Evolutionary conservation across 2,797 vertebrate genomes (phyloP).

Genomic region (Sciurus vulgaris): DNA sequence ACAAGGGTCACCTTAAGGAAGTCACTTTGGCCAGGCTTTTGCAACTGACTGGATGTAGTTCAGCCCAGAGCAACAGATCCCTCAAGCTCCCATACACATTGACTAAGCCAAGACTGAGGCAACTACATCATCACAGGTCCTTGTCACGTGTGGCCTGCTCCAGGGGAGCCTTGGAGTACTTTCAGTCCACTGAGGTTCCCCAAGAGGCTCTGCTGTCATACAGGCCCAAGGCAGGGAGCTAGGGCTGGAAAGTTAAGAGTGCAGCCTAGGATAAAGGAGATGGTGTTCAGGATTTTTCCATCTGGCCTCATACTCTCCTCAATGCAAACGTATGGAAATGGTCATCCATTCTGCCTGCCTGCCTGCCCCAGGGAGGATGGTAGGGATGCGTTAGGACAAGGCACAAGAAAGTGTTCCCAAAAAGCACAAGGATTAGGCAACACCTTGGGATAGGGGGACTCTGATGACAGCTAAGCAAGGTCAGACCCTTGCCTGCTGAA

Average conservation of each 20-base stretch:
- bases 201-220: background rate
- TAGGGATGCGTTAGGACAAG: background rate
- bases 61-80: background rate
- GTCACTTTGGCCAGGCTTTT: constrained; percentile 29
- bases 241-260: background rate
- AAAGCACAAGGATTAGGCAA: constrained; percentile 5
- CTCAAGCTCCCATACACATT: background rate
- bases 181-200: background rate
- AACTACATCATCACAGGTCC: background rate
- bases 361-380: background rate
- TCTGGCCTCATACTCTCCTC: background rate
- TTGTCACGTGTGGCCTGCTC: background rate
- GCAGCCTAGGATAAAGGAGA: background rate
- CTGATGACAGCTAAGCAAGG: constrained; percentile 11
- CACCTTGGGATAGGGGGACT: background rate
- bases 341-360: background rate
- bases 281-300: background rate
- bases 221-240: background rate
- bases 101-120: background rate
- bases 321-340: background rate
- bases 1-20: constrained; percentile 58
- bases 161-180: background rate
- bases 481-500: constrained; percentile 21
- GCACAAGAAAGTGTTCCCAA: constrained; percentile 7
- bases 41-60: background rate